Base-by-base conservation (phyloP, 2,888 invertebrate genomes). In the Conops quadrifasciatus region DNA sequence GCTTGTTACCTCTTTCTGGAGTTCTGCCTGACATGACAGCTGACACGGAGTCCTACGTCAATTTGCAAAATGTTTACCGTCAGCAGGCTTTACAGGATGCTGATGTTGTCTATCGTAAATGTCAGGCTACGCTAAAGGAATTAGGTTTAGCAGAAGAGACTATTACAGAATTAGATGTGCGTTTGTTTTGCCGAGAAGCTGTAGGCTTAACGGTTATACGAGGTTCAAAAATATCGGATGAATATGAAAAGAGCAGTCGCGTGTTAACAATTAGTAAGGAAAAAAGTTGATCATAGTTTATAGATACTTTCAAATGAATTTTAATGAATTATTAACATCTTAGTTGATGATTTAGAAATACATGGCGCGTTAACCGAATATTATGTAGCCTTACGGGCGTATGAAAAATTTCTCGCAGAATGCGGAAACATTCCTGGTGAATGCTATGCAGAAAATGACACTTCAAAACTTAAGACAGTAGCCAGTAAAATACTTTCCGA, bases 11-110 rank as follows among this genome's bases (percentile, higher is more conserved):
- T 7, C 85, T 98, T 5, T 89, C 93, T 79, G 98, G 98, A 26
- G 90, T 92, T 11, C 87, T 98, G 58, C 98, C 98, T 2, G 98
- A 98, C 82, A 98, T 98, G 98, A 96, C 96, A 3, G 93, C 97
- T 1, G 96, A 97, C 77, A 97, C 97, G 4, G 92, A 92, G 73
- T 92, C 94, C 78, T 98, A 95, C 84, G 91, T 98, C 60, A 90
- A 92, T 74, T 88, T 98, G 69, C 97, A 97, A 84, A 94, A 94
- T 84, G 89, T 97, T 60, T 95, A 96, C 82, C 90, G 93, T 72
- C 91, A 91, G 49, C 94, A 96, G 87, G 95, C 97, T 0, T 87
- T 90, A 64, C 88, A 90, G 74, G 97, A 98, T 87, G 90, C 92
- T 0, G 94, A 95, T 82, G 88, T 90, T 65, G 91, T 98, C 7